Base-by-base conservation (phyloP, 2,888 invertebrate species). In the Pterostichus madidus region DNA sequence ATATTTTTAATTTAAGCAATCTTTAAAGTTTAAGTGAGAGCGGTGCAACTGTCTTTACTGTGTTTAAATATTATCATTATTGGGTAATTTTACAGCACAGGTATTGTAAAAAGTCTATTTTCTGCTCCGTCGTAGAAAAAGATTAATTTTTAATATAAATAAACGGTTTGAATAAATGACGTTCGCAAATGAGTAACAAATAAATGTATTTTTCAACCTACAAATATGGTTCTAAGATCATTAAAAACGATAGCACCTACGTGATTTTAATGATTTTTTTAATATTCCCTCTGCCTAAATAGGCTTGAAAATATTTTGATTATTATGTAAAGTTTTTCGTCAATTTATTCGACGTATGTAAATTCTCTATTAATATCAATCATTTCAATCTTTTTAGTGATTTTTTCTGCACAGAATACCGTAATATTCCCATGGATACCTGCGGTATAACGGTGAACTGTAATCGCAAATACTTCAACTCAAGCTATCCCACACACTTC, bases 351-450 rank as follows among this genome's bases (percentile, higher is more conserved):
- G 35, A 31, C 59, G 8, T 64, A 64, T 64, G 64, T n/a, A 35
- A 64, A 64, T 35, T 39, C 39, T 8, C 64, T 64, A 5, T 49
- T 49, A 64, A 35, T 64, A 35, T 64, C 35, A 35, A 64, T 64
- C 64, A 35, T 31, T 35, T 31, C 32, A 64, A 64, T 64, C 64
- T 64, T n/a, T n/a, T 49, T 49, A 2, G 6, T 64, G 24, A 31
- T n/a, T 64, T 64, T 64, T 64, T 64, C 35, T 64, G 64, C 64
- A 6, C 13, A 35, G 8, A 64, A 64, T 64, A 64, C 64, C 64
- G 64, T 64, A 64, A 32, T 31, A 64, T 64, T 64, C 64, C 35
- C 35, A 64, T 64, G 64, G 35, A 49, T 64, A 64, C 10, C 64
- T 31, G 64, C 64, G 64, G 35, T 64, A 35, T 64, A 64, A 64